These are phyloP conservation scores for Standfussiana lucernea DNA, from an alignment of 2,888 invertebrate species.

Conservation along the genomic window DNA sequence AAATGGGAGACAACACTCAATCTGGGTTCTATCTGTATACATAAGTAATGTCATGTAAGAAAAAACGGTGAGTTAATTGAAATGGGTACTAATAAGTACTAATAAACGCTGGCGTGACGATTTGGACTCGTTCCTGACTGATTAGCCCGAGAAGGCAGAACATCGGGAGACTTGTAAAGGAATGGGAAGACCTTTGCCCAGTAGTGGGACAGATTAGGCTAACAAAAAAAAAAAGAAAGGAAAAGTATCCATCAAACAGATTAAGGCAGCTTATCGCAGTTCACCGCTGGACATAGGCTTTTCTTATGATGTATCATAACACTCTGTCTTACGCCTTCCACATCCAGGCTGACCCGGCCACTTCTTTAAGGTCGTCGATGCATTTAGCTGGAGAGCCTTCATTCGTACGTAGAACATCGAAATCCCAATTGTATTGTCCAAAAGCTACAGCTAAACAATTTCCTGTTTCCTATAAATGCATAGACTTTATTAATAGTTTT, in stretches of 20 bases:
- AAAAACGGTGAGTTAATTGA: not conserved
- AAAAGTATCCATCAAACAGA: not conserved
- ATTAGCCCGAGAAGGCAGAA: not conserved
- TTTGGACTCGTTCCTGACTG: not conserved
- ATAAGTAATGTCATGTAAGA: not conserved
- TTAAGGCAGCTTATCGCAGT: too few species aligned
- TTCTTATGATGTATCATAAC: not conserved
- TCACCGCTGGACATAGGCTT: not conserved
- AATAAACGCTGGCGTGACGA: not conserved
- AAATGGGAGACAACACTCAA: not conserved
- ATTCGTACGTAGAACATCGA: not conserved
- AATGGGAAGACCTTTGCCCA: not conserved
- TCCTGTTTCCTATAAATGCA: not conserved
- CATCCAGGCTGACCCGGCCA: not conserved
- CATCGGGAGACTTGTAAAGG: not conserved
- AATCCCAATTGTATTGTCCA: not conserved
- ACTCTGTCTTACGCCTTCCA: not conserved
- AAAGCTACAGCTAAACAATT: not conserved
- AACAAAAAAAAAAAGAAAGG: not conserved
- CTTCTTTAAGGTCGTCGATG: not conserved
- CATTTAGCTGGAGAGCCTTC: not conserved
- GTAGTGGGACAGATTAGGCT: not conserved
- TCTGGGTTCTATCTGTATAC: not conserved
- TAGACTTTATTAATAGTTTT: not conserved
- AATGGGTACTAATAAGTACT: not conserved